phyloP scores from a whole-genome alignment of 1,140 invertebrate species.

The Cotesia chilonis region DNA sequence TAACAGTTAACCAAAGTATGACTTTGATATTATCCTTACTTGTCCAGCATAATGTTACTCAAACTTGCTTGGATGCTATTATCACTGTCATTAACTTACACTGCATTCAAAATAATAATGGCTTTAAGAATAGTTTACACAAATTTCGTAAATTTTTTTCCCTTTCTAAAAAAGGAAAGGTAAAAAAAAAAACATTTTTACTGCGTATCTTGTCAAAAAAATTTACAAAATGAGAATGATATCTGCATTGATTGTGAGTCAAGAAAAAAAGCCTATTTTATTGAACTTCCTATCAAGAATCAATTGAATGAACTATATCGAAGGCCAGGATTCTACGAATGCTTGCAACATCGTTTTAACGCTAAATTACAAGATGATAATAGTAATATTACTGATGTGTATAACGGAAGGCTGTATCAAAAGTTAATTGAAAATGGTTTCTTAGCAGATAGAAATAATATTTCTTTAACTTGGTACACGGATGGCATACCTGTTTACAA shows the following conservation, averaged over 20 bases:
- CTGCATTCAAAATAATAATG: neutral
- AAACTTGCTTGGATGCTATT: constrained; percentile 18
- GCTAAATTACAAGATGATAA: neutral
- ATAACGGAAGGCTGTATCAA: constrained; percentile 26
- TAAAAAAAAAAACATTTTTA: constrained; percentile 22
- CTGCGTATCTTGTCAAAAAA: neutral
- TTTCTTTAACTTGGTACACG: constrained; percentile 31
- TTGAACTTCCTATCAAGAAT: neutral
- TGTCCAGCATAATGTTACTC: constrained; percentile 23
- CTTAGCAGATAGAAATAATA: constrained; percentile 6
- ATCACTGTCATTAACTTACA: constrained; percentile 26
- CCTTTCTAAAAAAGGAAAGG: neutral
- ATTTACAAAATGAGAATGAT: neutral
- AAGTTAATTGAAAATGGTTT: constrained; percentile 22
- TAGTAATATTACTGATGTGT: constrained; percentile 16
- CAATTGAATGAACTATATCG: neutral
- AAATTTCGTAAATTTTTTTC: constrained; percentile 32
- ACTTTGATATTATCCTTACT: constrained; percentile 27
- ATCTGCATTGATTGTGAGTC: neutral
- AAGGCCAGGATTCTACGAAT: neutral
- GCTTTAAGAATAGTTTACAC: constrained; percentile 18
- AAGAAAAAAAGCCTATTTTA: neutral
- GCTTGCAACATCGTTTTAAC: neutral
- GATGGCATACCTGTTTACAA: constrained; percentile 25
- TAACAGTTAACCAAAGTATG: constrained; percentile 26